phyloP scores from a whole-genome alignment of 1,140 invertebrate genomes.

The Drosophila nasuta region DNA sequence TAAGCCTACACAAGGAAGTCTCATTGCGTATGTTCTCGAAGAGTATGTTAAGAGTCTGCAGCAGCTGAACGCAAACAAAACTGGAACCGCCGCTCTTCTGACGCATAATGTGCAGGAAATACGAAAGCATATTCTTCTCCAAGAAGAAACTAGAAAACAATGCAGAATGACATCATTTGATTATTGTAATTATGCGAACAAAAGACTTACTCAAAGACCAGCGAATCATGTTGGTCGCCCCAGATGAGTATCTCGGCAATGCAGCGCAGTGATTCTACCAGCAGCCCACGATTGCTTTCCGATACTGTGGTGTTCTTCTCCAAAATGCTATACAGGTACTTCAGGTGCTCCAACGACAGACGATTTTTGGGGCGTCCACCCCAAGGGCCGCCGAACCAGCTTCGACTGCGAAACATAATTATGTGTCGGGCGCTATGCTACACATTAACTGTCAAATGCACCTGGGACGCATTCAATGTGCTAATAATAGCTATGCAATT shows the following conservation, averaged over 20 bases:
- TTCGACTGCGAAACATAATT: conserved; percentile 93
- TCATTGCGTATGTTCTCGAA: conserved; percentile 99
- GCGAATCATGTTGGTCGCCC: conserved; percentile 99
- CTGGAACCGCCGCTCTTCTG: conserved; percentile 97
- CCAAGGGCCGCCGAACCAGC: conserved; percentile 94
- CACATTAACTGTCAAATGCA: not conserved
- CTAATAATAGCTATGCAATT: conserved; percentile 31
- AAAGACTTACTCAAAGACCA: conserved; percentile 97
- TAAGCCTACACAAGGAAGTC: conserved; percentile 96
- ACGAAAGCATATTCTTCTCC: conserved; percentile 99
- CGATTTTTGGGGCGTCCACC: conserved; percentile 96
- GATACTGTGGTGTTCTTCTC: conserved; percentile 98
- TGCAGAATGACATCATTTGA: conserved; percentile 5
- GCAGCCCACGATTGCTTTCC: conserved; percentile 95
- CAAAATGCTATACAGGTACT: conserved; percentile 98
- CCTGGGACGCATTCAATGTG: conserved; percentile 22
- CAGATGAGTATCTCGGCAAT: conserved; percentile 99
- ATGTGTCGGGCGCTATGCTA: not conserved
- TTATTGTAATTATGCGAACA: conserved; percentile 48
- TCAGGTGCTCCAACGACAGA: conserved; percentile 97
- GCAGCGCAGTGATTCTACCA: conserved; percentile 98
- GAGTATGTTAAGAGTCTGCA: conserved; percentile 99
- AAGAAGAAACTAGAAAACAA: conserved; percentile 95
- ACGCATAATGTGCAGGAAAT: conserved; percentile 98
- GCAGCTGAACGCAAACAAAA: conserved; percentile 98